A percentile compares a stretch with the other conserved stretches of the same genome.
Evolutionary conservation across 2,113 vertebrate species (phyloP).

Genomic region (Hyla sarda): DNA sequence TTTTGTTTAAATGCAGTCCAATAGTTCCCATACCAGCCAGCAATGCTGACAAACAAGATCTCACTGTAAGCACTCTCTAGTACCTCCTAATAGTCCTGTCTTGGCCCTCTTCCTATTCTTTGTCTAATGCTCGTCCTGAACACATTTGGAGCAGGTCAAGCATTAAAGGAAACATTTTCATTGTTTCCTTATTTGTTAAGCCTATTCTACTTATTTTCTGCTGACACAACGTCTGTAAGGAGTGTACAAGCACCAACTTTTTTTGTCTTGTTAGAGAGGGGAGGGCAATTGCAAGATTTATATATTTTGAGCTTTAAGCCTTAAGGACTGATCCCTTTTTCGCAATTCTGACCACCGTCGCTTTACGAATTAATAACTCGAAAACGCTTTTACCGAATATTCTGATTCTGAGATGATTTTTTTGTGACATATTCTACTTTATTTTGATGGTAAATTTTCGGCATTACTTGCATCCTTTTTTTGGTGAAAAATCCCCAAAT

Average conservation of each 20-base stretch:
- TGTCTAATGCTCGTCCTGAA: slow-evolving; percentile 39
- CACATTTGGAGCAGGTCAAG: slow-evolving; percentile 52
- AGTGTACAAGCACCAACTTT: slow-evolving; percentile 13
- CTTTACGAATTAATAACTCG: too few relatives aligned
- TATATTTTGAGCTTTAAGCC: slow-evolving; percentile 8
- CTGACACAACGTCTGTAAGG: slow-evolving; percentile 25
- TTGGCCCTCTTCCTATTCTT: slow-evolving; percentile 49
- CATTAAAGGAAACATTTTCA: slow-evolving; percentile 48
- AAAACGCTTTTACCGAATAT: too few relatives aligned
- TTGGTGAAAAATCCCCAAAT: too few relatives aligned
- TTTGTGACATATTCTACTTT: too few relatives aligned
- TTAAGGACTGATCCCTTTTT: too few relatives aligned
- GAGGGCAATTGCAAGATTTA: neutral
- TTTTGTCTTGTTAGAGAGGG: neutral
- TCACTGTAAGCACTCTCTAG: slow-evolving; percentile 29
- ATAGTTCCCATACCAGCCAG: slow-evolving; percentile 2
- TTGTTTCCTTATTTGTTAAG: slow-evolving; percentile 52
- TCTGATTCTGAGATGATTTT: too few relatives aligned
- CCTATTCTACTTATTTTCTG: slow-evolving; percentile 41
- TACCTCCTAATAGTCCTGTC: slow-evolving; percentile 33
- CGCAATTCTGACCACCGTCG: too few relatives aligned
- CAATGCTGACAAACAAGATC: slow-evolving; percentile 34
- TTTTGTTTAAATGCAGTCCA: neutral
- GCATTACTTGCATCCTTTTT: too few relatives aligned
- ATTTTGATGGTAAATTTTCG: too few relatives aligned